A percentile compares a stretch with the other conserved stretches of the same genome.
phyloP scores from a whole-genome alignment of 2,888 invertebrate genomes.

The Drosophila pseudotakahashii region DNA sequence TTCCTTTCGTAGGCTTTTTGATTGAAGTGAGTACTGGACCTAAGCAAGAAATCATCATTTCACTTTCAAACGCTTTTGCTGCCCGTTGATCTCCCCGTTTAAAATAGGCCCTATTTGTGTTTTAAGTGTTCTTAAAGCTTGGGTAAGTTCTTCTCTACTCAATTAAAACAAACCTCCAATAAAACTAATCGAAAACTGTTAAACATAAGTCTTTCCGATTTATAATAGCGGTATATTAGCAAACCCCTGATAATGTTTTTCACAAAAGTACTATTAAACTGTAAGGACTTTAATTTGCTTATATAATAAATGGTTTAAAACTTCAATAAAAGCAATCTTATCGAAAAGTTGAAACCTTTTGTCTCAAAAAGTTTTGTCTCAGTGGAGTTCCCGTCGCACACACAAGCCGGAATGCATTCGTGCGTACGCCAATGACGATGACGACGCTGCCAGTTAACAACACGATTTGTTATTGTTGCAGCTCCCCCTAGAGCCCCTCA shows the following conservation, averaged over 20 bases:
- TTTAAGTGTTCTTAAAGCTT: too few relatives aligned
- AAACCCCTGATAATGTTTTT: not conserved
- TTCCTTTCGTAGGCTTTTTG: too few relatives aligned
- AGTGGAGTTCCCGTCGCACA: conserved; percentile 8
- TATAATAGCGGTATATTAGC: too few relatives aligned
- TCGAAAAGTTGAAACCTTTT: not conserved
- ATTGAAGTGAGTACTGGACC: too few relatives aligned
- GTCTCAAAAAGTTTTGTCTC: not conserved
- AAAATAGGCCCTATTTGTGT: too few relatives aligned
- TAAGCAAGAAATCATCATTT: too few relatives aligned
- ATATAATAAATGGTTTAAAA: not conserved
- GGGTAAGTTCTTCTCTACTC: too few relatives aligned
- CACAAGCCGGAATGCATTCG: conserved; percentile 58
- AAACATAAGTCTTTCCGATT: too few relatives aligned
- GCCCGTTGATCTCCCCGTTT: too few relatives aligned
- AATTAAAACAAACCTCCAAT: too few relatives aligned
- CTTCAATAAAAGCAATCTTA: not conserved
- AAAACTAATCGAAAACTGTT: too few relatives aligned
- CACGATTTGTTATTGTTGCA: conserved; percentile 76
- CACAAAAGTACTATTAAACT: not conserved
- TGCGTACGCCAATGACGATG: conserved; percentile 74
- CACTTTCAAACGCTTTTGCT: too few relatives aligned
- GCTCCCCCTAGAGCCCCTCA: not conserved
- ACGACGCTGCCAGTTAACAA: conserved; percentile 69
- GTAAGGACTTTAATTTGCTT: not conserved